Base-by-base conservation (phyloP, 1,140 invertebrate genomes). In the Drosophila bocqueti region DNA sequence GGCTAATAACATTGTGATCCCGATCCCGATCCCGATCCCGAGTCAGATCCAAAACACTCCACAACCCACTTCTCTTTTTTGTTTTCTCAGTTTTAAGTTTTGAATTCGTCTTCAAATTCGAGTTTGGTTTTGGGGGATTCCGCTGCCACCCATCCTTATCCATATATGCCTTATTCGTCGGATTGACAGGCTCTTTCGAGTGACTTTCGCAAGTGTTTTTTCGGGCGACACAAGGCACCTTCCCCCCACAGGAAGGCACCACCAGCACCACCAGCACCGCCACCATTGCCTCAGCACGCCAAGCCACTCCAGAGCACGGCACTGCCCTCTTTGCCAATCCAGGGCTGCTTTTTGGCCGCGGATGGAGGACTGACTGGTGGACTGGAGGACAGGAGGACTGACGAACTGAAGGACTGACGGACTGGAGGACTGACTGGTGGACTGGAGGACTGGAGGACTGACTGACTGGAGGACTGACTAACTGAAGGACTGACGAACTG, bases 171-270 rank as follows among this genome's bases (percentile, higher is more conserved):
- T 42, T 73, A 42, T 67, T 64, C 45, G 54, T 36, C 26, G 75
- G 83, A 87, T 87, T 86, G 83, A 86, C 83, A 87, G 81, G 78
- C 63, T 87, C 67, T 55, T 11, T 52, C 45, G 64, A 86, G 83
- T 80, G 83, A 49, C 66, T 83, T 68, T 79, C 46, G 80, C 79
- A 86, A 87, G 83, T 79, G 83, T 83, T 85, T 79, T 81, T 42
- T 62, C 45, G 72, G 80, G 83, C 83, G 83, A 87, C 83, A 86
- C 76, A 87, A 71, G 60, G 45, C 59, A 71, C 54, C 65, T 65
- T 71, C 43, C 55, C 38, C 38, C 29, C 42, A 21, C n/a, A 58
- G 26, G 24, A 58, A 58, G 10, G 24, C 16, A 36, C 3, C 34
- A 29, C 7, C 46, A 31, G 24, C 16, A 36, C 3, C 34, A 29